Base-by-base conservation (phyloP, 2,888 invertebrate genomes). In the Diarsia dahlii region DNA sequence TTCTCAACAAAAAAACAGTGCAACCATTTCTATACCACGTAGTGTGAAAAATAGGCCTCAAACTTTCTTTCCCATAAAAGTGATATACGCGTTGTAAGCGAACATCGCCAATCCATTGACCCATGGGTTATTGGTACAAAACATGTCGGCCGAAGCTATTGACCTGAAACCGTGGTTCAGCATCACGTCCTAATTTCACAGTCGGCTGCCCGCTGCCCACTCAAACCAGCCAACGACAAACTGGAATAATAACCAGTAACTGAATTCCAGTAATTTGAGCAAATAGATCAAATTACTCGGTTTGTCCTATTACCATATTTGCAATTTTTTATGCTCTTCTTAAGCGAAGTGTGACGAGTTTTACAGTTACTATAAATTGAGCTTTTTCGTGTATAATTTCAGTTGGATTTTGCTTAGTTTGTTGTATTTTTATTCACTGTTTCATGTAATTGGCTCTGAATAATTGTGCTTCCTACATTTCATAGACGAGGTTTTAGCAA, bases 181-280 rank as follows among this genome's bases (percentile, higher is more conserved):
- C 87, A 93, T 90, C 87, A 89, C 85, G 92, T 87, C 89, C 91
- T 85, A 88, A 92, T 95, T 93, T 92, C 91, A 93, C 92, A 94
- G 92, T 89, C 90, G 91, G 90, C 74, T 81, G 77, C 45, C 63
- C 34, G 12, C 83, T 89, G 91, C 80, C 71, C 86, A 88, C 91
- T 88, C 80, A 87, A 90, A 89, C 82, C 87, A 78, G 79, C 85
- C 87, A 78, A 81, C 85, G 84, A 81, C 76, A 77, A 86, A 86
- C 84, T 86, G 78, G 83, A 87, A 85, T 84, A 84, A 81, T 79
- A 78, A 73, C 82, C 50, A 80, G 64, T 87, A 84, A 84, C 84
- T 80, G 84, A 72, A 85, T 74, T 85, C 74, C 71, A 74, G 87
- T 87, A 87, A 89, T 89, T 87, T 89, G 84, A 84, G 76, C 64